A percentile compares a stretch with the other conserved stretches of the same genome.
Evolutionary conservation across 2,888 invertebrate species (phyloP).

Genomic region (Cryptophagus acutangulus): DNA sequence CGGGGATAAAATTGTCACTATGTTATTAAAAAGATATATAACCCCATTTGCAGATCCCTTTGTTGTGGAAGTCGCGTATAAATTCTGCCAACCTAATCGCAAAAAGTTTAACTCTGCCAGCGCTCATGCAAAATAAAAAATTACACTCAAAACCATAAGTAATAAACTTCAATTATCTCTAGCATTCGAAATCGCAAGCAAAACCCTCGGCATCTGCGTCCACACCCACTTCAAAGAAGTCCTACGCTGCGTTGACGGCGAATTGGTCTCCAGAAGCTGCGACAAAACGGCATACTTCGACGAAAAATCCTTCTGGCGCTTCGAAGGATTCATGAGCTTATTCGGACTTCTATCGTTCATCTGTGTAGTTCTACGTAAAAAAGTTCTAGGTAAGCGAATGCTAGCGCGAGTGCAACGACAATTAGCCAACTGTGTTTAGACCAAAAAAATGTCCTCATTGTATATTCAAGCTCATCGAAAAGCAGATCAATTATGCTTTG

Average conservation of each 20-base stretch:
- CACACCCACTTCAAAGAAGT: constrained; percentile 81
- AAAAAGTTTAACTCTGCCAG: too few species aligned
- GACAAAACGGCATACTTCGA: constrained; percentile 80
- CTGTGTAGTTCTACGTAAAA: constrained; percentile 61
- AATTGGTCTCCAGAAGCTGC: constrained; percentile 79
- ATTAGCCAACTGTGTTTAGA: constrained; percentile 58
- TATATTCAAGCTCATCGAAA: neutral
- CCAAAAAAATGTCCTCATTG: neutral
- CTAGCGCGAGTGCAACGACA: constrained; percentile 66
- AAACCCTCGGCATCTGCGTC: constrained; percentile 75
- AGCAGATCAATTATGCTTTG: neutral
- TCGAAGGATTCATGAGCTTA: constrained; percentile 67
- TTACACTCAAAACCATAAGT: too few species aligned
- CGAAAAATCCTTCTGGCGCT: constrained; percentile 78
- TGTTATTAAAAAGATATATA: too few species aligned
- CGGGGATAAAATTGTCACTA: too few species aligned
- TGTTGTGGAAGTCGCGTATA: too few species aligned
- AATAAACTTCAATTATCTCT: too few species aligned
- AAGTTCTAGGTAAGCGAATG: constrained; percentile 62
- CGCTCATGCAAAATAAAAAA: too few species aligned
- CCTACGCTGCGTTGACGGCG: constrained; percentile 73
- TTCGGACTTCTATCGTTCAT: constrained; percentile 61
- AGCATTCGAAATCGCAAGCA: constrained; percentile 78
- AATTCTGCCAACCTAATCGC: too few species aligned
- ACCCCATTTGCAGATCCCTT: too few species aligned